A percentile compares a stretch with the other conserved stretches of the same genome.
These are phyloP conservation scores for Caranx melampygus DNA, from an alignment of 2,113 vertebrate species.

Conservation along the genomic window DNA sequence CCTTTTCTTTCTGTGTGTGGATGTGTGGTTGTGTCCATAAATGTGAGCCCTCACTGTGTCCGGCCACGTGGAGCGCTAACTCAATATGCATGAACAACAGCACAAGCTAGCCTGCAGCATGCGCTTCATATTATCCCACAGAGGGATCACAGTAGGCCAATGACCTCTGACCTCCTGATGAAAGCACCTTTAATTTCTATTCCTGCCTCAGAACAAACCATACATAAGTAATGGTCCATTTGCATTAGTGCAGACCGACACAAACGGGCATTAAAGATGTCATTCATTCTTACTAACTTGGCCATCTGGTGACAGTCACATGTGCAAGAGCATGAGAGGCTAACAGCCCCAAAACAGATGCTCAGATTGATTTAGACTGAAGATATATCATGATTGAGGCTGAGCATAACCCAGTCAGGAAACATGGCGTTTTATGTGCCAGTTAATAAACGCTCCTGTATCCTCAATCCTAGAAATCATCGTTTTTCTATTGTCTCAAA, in stretches of 20 bases:
- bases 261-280: slow-evolving; percentile 7
- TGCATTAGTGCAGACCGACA: background rate
- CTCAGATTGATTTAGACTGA: slow-evolving; percentile 8
- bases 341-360: slow-evolving; percentile 7
- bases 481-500: no score
- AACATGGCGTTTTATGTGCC: no score
- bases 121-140: slow-evolving; percentile 59
- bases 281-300: background rate
- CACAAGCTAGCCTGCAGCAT: slow-evolving; percentile 54
- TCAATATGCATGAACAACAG: slow-evolving; percentile 46
- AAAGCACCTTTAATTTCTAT: slow-evolving; percentile 1
- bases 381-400: background rate
- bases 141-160: background rate
- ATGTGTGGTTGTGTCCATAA: background rate
- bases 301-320: slow-evolving; percentile 37
- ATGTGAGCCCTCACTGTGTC: slow-evolving; percentile 2
- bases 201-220: background rate
- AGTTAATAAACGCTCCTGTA: no score
- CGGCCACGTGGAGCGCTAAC: slow-evolving; percentile 45
- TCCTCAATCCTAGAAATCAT: no score
- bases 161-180: slow-evolving; percentile 10
- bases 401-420: no score
- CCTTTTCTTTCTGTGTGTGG: slow-evolving; percentile 8
- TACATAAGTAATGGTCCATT: background rate
- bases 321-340: background rate